A percentile compares a stretch with the other conserved stretches of the same genome.
Conservation (phyloP, 2,888 invertebrate species). For the Aquatica leii region DNA sequence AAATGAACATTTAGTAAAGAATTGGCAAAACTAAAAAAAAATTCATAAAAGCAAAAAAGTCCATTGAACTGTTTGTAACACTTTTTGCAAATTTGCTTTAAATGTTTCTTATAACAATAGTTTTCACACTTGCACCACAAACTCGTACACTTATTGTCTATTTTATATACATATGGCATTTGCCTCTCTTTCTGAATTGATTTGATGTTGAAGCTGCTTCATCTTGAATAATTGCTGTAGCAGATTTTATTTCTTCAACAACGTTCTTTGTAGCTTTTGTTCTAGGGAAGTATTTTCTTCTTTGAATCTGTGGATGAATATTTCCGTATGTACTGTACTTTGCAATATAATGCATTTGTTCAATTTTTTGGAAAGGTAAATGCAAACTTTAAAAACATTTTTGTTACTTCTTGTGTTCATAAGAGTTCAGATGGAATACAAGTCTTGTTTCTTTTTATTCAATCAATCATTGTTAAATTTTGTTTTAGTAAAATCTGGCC, state of each 20-base stretch:
- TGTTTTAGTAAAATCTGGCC: conserved; percentile 15
- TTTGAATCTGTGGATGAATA: conserved; percentile 9
- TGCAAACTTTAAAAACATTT: conserved; percentile 2
- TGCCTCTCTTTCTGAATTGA: conserved; percentile 2
- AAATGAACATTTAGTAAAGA: conserved; percentile 17
- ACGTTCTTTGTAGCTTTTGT: conserved; percentile 11
- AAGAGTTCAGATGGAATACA: conserved; percentile 7
- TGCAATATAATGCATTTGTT: conserved; percentile 9
- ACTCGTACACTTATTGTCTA: conserved; percentile 16
- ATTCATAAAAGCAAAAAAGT: conserved; percentile 11
- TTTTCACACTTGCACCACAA: conserved; percentile 17
- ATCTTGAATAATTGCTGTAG: conserved; percentile 5
- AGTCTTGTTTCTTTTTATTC: conserved; percentile 17
- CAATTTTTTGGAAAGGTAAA: conserved; percentile 9
- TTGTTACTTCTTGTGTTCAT: conserved; percentile 3
- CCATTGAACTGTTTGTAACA: conserved; percentile 17
- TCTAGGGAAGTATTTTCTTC: conserved; percentile 7
- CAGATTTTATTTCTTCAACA: conserved; percentile 14
- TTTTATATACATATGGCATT: conserved; percentile 16
- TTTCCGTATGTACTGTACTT: conserved; percentile 10
- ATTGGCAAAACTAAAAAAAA: neutral
- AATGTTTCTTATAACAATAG: conserved; percentile 18
- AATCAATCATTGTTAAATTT: conserved; percentile 13
- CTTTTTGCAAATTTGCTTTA: conserved; percentile 16
- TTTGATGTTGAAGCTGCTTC: conserved; percentile 11